Base-by-base conservation (phyloP, 2,888 invertebrate species). In the Chesias legatella region DNA sequence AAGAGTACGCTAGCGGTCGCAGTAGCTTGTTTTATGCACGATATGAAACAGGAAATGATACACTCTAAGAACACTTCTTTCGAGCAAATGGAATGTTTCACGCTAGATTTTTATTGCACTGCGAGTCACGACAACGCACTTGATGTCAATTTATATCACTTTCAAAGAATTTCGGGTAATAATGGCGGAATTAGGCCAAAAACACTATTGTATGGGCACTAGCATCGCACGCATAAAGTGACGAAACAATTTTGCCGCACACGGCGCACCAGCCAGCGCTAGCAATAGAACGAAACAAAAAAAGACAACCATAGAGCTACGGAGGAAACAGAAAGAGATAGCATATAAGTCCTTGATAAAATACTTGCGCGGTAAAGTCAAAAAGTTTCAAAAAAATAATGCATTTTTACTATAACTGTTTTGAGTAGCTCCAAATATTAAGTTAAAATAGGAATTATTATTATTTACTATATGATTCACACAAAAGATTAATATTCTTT, bases 301-400 rank as follows among this genome's bases (percentile, higher is more conserved):
- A 42, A 33, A 25, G 36, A 29, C 37, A 26, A 3, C 13, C 7
- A 36, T 7, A 36, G 40, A 56, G 66, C 58, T 53, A 60, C 62
- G 46, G 63, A 63, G 57, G 57, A 30, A 60, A 56, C 66, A 60
- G 66, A 60, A 72, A 83, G 78, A 76, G 78, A 80, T 55, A 62
- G 69, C 60, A 53, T 60, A 53, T 45, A 62, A 56, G 79, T 63
- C 79, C 77, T 78, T 79, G 79, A 75, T 62, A 58, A 53, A 63
- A 66, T 74, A 79, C 77, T 78, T 79, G 80, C 82, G 86, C 86
- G 86, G 84, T 80, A 85, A 86, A 85, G 79, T 81, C 82, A 81
- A 85, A 82, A 63, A 59, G 60, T 54, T 62, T 46, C 47, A 53
- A 42, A 41, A 53, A 38, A 7, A 37, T 33, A 32, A 39, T 40